These are phyloP conservation scores for Huso huso DNA, from an alignment of 2,797 vertebrate species.

Conservation along the genomic window DNA sequence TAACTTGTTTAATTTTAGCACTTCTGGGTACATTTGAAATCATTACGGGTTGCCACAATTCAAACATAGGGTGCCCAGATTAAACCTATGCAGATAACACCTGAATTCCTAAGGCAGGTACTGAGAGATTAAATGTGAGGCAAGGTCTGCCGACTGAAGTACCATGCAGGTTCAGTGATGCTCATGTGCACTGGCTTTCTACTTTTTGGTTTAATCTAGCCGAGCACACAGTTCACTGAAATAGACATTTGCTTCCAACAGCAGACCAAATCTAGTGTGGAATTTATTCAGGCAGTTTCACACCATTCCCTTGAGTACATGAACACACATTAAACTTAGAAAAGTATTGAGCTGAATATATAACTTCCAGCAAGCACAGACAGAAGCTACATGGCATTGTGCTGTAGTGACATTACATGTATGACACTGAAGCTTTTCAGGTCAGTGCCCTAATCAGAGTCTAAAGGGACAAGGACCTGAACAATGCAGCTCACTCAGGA, in stretches of 20 bases:
- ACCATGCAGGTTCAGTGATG: background rate
- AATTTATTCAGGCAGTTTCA: slow-evolving; percentile 1
- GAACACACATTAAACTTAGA: background rate
- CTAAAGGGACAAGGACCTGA: background rate
- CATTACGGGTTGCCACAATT: background rate
- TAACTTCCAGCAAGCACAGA: background rate
- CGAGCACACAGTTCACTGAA: background rate
- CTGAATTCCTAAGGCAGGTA: background rate
- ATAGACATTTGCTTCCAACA: background rate
- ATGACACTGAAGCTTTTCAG: background rate
- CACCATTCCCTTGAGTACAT: slow-evolving; percentile 3
- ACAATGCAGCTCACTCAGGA: background rate
- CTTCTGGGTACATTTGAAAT: background rate
- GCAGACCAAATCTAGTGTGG: background rate
- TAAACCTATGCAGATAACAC: background rate
- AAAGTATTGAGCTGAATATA: slow-evolving; percentile 1
- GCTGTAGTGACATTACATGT: background rate
- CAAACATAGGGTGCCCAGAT: background rate
- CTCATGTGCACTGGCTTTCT: background rate
- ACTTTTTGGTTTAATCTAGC: background rate
- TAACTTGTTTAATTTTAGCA: background rate
- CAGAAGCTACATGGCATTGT: background rate
- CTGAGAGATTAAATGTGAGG: background rate
- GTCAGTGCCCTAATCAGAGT: background rate
- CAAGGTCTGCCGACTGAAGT: background rate